A percentile compares a stretch with the other conserved stretches of the same genome.
Evolutionary conservation across 2,797 vertebrate genomes (phyloP).

Genomic region (Clarias laeviceps): DNA sequence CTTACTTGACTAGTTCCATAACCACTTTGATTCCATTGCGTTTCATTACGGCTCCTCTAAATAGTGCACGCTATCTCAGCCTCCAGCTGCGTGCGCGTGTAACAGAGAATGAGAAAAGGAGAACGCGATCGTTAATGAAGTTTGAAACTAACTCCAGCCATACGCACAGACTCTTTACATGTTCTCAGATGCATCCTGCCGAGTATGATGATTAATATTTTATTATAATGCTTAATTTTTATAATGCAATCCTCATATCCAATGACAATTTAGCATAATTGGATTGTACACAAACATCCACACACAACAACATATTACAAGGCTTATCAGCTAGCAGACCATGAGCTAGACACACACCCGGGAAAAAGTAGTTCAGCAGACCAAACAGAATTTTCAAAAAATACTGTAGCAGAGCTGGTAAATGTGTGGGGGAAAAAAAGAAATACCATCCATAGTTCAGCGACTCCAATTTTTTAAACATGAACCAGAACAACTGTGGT

Average conservation of each 20-base stretch:
- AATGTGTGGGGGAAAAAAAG: neutral
- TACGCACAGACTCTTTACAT: neutral
- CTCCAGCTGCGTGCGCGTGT: conserved; percentile 38
- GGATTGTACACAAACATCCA: conserved; percentile 3
- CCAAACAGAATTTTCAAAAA: neutral
- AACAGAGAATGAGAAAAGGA: conserved; percentile 25
- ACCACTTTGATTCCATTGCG: conserved; percentile 38
- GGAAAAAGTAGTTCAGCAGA: neutral
- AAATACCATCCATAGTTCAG: neutral
- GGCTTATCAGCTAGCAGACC: neutral
- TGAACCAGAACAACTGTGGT: neutral
- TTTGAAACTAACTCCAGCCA: conserved; percentile 24
- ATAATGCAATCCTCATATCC: neutral
- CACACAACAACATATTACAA: neutral
- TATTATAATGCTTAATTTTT: neutral
- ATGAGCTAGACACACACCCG: neutral
- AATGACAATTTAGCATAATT: neutral
- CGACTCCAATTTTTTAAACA: neutral
- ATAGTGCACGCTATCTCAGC: conserved; percentile 19
- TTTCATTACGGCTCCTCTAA: conserved; percentile 28
- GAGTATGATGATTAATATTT: neutral
- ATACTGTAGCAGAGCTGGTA: conserved; percentile 1
- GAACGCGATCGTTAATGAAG: conserved; percentile 14
- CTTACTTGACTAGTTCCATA: conserved; percentile 39
- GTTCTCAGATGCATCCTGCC: neutral